Evolutionary conservation across 2,113 vertebrate species (phyloP).

Genomic region (Cinclus cinclus): DNA sequence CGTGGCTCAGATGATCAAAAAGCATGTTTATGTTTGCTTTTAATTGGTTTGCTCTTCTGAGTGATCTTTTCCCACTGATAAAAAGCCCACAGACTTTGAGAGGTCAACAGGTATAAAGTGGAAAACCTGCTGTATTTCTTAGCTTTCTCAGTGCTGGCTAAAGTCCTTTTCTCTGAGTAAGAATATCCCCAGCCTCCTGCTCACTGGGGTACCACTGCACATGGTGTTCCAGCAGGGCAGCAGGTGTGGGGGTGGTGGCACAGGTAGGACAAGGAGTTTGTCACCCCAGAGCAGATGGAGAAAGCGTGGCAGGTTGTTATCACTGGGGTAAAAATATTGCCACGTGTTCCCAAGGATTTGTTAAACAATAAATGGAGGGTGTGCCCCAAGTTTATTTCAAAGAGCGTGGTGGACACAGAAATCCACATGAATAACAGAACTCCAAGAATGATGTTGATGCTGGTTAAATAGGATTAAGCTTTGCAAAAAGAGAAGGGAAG

Average conservation of each 20-base stretch:
- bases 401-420: neutral
- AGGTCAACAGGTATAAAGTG: neutral
- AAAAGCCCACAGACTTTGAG: neutral
- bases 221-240: neutral
- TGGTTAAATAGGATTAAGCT: neutral
- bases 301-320: neutral
- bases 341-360: neutral
- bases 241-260: neutral
- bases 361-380: neutral
- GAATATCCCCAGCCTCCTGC: neutral
- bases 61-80: neutral
- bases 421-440: neutral
- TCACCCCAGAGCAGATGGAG: neutral
- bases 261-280: slow-evolving; percentile 18
- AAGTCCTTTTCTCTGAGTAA: neutral
- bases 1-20: neutral
- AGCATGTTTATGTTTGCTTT: neutral
- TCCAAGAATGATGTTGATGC: neutral
- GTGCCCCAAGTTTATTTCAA: neutral
- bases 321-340: neutral
- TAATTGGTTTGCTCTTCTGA: neutral
- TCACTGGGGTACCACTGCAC: neutral
- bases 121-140: neutral
- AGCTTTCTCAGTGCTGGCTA: neutral
- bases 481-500: neutral